Conservation (phyloP, 2,888 invertebrate species). For the Ectemnius continuus region DNA sequence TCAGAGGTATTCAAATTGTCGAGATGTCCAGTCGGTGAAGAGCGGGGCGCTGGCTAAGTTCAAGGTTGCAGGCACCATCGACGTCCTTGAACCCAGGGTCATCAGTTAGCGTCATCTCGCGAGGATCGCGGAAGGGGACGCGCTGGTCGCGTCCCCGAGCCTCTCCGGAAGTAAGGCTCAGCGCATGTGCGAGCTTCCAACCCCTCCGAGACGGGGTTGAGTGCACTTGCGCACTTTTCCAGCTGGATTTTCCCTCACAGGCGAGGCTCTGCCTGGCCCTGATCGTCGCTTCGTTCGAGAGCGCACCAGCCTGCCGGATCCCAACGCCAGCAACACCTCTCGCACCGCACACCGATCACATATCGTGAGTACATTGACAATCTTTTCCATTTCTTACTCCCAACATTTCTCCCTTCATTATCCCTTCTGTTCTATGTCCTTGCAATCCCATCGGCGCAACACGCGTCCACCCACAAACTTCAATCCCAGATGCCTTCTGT, state of each 20-base stretch:
- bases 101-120: slow-evolving; percentile 18
- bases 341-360: slow-evolving; percentile 48
- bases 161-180: slow-evolving; percentile 44
- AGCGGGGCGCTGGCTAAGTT: slow-evolving; percentile 33
- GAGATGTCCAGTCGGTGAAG: neutral
- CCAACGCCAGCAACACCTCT: slow-evolving; percentile 45
- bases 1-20: too few relatives aligned
- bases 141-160: neutral
- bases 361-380: slow-evolving; percentile 59
- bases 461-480: too few relatives aligned
- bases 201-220: slow-evolving; percentile 16
- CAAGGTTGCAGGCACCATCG: slow-evolving; percentile 46
- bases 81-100: slow-evolving; percentile 52
- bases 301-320: slow-evolving; percentile 52
- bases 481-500: too few relatives aligned
- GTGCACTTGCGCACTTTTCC: slow-evolving; percentile 69
- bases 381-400: neutral
- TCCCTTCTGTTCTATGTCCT: neutral
- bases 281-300: slow-evolving; percentile 57
- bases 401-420: neutral
- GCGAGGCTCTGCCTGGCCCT: slow-evolving; percentile 67
- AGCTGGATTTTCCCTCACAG: slow-evolving; percentile 63
- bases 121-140: slow-evolving; percentile 1
- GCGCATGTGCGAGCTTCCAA: slow-evolving; percentile 41
- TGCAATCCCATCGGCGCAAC: too few relatives aligned